A percentile compares a stretch with the other conserved stretches of the same genome.
Evolutionary conservation across 2,888 invertebrate species (phyloP).

Genomic region (Cerceris rybyensis): DNA sequence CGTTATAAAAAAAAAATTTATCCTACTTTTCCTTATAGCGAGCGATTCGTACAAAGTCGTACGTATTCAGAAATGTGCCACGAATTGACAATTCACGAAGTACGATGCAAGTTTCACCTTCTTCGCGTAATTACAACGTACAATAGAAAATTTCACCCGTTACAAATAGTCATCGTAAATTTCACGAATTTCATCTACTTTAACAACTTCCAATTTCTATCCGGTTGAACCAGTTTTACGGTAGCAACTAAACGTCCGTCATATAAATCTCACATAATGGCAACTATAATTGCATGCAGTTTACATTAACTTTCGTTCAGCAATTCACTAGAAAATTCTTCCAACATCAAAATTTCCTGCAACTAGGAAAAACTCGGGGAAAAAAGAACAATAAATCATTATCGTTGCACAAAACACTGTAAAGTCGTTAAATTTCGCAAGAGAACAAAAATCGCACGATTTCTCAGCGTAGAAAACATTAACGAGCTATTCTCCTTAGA

Average conservation of each 20-base stretch:
- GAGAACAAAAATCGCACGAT: too few species aligned
- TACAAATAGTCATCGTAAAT: not conserved
- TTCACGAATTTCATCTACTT: constrained; percentile 4
- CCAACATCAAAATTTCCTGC: too few species aligned
- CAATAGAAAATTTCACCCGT: constrained; percentile 16
- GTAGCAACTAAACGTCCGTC: not conserved
- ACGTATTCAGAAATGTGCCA: not conserved
- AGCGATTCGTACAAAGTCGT: not conserved
- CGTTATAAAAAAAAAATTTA: not conserved
- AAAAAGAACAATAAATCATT: too few species aligned
- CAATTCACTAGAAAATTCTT: too few species aligned
- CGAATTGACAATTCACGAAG: not conserved
- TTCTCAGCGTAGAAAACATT: too few species aligned
- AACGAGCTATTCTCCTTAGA: too few species aligned
- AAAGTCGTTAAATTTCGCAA: too few species aligned
- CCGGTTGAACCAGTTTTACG: not conserved
- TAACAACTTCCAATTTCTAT: not conserved
- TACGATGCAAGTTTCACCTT: constrained; percentile 16
- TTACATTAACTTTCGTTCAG: too few species aligned
- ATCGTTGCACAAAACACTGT: too few species aligned
- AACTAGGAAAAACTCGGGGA: too few species aligned
- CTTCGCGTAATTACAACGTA: not conserved
- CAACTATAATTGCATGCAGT: too few species aligned
- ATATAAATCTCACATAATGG: too few species aligned
- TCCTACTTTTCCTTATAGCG: constrained; percentile 28